Evolutionary conservation across 2,888 invertebrate species (phyloP), one percentile per base, ranked within the genome.

Genomic region (Crocallis elinguaria): DNA sequence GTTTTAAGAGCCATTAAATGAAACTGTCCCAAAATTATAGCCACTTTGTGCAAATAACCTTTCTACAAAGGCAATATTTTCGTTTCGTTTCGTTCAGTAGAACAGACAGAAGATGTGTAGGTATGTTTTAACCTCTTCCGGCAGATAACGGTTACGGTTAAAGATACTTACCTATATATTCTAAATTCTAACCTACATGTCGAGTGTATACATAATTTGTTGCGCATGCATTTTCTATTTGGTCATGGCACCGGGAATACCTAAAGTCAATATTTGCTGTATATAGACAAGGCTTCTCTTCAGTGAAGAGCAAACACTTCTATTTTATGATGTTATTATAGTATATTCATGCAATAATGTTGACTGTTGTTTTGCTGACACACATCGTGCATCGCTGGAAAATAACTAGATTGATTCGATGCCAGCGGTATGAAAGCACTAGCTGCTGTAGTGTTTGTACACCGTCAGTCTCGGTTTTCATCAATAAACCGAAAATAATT

Each of bases 11-110:
- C 75, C 68, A 75, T 75, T 73, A 73, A 68, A 75, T 71, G 73
- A 71, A 72, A 75, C 71, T 75, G 72, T 73, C 67, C 72, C 62
- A 69, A 73, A 73, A 71, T 72, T 72, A 75, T 73, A 59, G 72
- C 68, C 69, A 68, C 69, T 75, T 75, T 71, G 71, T 67, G 69
- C 69, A 72, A 72, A 66, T 54, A 71, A 64, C 69, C 71, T 68
- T 72, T 68, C 60, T 62, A 58, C 61, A 63, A 60, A 63, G 64
- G 56, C 69, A 61, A 69, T 66, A 65, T 61, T 60, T 60, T 69
- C 62, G 62, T 57, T 58, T 57, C n/a, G n/a, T n/a, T n/a, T n/a
- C n/a, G n/a, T n/a, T n/a, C 49, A 50, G 52, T 43, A 57, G 55
- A 60, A 60, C 66, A 62, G 65, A 39, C 51, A 56, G 32, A 35